phyloP scores from a whole-genome alignment of 2,113 vertebrate genomes.

The Muntiacus reevesi region DNA sequence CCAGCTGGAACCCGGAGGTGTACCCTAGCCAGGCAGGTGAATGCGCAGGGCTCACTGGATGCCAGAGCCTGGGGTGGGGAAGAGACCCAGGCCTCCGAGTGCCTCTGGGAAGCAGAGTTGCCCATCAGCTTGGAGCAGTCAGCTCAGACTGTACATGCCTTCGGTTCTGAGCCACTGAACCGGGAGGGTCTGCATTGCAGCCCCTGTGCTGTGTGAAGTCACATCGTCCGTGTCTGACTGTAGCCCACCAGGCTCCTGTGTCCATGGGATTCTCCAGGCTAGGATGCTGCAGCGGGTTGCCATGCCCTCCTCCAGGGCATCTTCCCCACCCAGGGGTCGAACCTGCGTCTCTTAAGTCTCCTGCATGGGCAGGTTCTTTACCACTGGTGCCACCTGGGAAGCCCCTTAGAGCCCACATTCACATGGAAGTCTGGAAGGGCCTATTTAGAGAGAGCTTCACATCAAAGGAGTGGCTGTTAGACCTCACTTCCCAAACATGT shows the following conservation, averaged over 20 bases:
- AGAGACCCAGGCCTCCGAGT: background rate
- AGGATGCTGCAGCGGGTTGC: background rate
- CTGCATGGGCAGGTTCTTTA: background rate
- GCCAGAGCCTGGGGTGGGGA: rapidly evolving
- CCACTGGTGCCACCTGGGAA: background rate
- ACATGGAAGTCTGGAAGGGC: background rate
- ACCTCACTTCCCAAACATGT: background rate
- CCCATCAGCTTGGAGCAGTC: background rate
- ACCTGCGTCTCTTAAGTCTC: background rate
- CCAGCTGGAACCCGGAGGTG: background rate
- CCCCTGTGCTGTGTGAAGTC: background rate
- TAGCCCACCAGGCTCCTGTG: background rate
- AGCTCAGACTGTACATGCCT: background rate
- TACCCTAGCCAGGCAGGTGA: background rate
- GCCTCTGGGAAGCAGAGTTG: background rate
- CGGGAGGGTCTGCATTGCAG: background rate
- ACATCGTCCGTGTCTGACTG: background rate
- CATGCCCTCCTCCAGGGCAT: background rate
- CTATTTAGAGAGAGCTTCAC: background rate
- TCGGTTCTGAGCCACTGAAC: background rate
- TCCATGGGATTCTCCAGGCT: background rate
- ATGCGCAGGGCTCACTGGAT: too few species aligned
- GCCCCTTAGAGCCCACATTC: background rate
- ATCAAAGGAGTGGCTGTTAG: background rate
- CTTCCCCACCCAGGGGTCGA: background rate